These are phyloP conservation scores for Venustoraphidia nigricollis DNA, from an alignment of 2,888 invertebrate genomes.

Conservation along the genomic window DNA sequence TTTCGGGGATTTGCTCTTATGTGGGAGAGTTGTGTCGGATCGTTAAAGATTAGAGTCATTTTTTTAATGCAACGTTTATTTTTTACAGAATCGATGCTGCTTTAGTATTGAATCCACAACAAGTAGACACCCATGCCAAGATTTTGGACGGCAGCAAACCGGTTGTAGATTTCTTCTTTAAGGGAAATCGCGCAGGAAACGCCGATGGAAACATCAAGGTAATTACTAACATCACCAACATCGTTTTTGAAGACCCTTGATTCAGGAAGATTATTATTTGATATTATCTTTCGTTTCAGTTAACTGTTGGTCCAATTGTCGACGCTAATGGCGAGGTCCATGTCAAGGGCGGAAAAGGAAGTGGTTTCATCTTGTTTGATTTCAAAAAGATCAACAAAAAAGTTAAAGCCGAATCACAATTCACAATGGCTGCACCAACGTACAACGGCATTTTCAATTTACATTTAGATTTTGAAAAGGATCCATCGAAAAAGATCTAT, in stretches of 20 bases:
- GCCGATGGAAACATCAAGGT: slow-evolving; percentile 38
- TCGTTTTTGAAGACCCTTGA: too few relatives aligned
- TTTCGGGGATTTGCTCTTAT: too few relatives aligned
- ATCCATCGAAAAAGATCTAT: slow-evolving; percentile 49
- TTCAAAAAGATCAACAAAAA: slow-evolving; percentile 42
- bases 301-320: slow-evolving; percentile 39
- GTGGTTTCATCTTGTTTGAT: slow-evolving; percentile 38
- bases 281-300: slow-evolving; percentile 1
- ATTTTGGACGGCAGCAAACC: slow-evolving; percentile 32
- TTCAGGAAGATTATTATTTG: too few relatives aligned
- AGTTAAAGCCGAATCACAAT: slow-evolving; percentile 43
- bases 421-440: slow-evolving; percentile 40
- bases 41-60: too few relatives aligned
- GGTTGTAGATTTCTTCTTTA: slow-evolving; percentile 38
- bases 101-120: slow-evolving; percentile 26
- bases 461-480: slow-evolving; percentile 51
- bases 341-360: slow-evolving; percentile 48
- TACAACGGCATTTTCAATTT: slow-evolving; percentile 46
- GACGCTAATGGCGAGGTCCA: slow-evolving; percentile 46
- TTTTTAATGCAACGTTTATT: neutral
- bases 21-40: too few relatives aligned
- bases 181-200: slow-evolving; percentile 27
- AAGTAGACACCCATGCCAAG: slow-evolving; percentile 36
- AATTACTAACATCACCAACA: slow-evolving; percentile 10
- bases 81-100: slow-evolving; percentile 31